Evolutionary conservation across 2,113 vertebrate genomes (phyloP).

Genomic region (Petaurus breviceps): DNA sequence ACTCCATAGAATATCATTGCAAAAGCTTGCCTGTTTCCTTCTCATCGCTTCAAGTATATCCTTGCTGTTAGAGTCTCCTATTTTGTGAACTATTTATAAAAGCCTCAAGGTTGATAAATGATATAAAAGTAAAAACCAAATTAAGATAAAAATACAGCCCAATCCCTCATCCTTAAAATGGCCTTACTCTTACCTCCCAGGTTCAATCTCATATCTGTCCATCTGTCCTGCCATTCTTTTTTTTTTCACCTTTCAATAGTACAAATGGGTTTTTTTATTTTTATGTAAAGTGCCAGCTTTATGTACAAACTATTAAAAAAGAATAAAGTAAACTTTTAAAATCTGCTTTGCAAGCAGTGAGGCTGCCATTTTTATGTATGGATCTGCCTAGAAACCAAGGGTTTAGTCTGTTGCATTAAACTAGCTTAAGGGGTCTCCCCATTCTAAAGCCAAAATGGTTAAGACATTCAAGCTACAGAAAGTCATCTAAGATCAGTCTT

Average conservation of each 20-base stretch:
- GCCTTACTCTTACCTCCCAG: neutral
- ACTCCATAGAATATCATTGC: neutral
- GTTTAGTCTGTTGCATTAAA: neutral
- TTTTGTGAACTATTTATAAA: neutral
- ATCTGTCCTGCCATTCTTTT: neutral
- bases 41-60: neutral
- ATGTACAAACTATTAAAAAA: constrained; percentile 80
- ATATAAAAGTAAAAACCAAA: neutral
- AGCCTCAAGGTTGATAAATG: neutral
- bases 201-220: neutral
- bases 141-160: neutral
- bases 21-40: neutral
- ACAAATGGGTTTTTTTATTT: constrained; percentile 63
- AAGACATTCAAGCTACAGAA: neutral
- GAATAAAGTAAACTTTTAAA: constrained; percentile 76
- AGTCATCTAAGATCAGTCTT: neutral
- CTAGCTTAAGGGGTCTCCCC: neutral
- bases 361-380: constrained; percentile 16
- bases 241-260: too few species aligned
- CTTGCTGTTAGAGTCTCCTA: neutral
- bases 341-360: constrained; percentile 74
- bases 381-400: constrained; percentile 1
- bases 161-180: neutral
- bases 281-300: constrained; percentile 83
- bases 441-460: neutral